Evolutionary conservation across 2,888 invertebrate genomes (phyloP).

Genomic region (Mesoligia furuncula): DNA sequence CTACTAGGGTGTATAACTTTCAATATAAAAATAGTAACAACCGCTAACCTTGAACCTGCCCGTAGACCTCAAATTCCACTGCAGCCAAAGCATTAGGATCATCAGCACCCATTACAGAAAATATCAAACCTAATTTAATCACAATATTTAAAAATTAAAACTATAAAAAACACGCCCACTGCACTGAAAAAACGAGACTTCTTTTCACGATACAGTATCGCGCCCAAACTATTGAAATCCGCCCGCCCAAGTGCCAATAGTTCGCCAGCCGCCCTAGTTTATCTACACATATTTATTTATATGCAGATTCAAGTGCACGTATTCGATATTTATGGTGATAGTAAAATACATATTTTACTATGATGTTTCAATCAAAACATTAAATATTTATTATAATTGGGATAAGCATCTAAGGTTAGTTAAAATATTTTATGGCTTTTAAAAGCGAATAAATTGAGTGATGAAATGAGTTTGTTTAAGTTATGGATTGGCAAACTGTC

Average conservation of each 20-base stretch:
- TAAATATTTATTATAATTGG: neutral
- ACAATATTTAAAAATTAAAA: neutral
- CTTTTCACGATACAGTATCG: constrained; percentile 40
- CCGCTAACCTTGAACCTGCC: constrained; percentile 95
- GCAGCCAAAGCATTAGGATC: constrained; percentile 92
- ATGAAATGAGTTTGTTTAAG: neutral
- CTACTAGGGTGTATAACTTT: too few species aligned
- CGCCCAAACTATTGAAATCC: constrained; percentile 64
- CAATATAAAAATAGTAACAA: neutral
- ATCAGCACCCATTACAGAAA: constrained; percentile 88
- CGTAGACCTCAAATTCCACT: constrained; percentile 97
- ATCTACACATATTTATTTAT: constrained; percentile 61
- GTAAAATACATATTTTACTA: constrained; percentile 39
- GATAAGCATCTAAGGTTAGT: neutral
- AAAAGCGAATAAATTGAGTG: neutral
- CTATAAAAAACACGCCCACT: constrained; percentile 1
- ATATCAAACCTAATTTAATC: constrained; percentile 5
- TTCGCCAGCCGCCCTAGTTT: constrained; percentile 71
- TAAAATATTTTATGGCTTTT: neutral
- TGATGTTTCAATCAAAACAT: constrained; percentile 1
- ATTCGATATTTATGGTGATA: constrained; percentile 55
- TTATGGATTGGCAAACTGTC: neutral
- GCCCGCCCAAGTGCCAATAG: constrained; percentile 81
- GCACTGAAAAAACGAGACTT: constrained; percentile 39
- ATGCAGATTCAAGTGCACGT: constrained; percentile 59